Evolutionary conservation across 2,888 invertebrate genomes (phyloP).

Genomic region (Eueremaeus valkanovi): DNA sequence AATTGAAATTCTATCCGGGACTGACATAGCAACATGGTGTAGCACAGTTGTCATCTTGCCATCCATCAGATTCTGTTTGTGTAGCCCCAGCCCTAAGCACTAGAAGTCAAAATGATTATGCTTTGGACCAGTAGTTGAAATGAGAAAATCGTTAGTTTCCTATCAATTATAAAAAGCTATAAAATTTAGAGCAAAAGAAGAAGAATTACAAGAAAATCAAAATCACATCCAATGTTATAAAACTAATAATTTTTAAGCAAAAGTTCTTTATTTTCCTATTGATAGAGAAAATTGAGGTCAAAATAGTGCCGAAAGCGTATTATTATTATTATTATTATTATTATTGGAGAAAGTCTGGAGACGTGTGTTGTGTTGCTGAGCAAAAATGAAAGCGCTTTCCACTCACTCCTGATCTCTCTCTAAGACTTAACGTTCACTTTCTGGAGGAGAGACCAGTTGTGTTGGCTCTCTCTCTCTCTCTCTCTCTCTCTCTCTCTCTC

Average conservation of each 20-base stretch:
- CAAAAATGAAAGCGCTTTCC: background rate
- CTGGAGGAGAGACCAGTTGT: background rate
- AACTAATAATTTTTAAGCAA: background rate
- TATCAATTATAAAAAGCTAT: background rate
- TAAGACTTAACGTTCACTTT: background rate
- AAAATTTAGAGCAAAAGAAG: constrained; percentile 26
- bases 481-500: background rate
- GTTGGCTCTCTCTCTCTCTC: background rate
- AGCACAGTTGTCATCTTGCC: background rate
- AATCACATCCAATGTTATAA: constrained; percentile 24
- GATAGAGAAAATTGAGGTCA: constrained; percentile 30
- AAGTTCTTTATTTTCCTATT: constrained; percentile 15
- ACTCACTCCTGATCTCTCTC: background rate
- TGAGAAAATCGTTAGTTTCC: too few relatives aligned
- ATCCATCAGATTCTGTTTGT: background rate
- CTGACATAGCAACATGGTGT: too few relatives aligned
- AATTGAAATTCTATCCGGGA: background rate
- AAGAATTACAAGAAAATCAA: background rate
- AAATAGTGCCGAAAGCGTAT: constrained; percentile 30
- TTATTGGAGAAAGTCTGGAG: constrained; percentile 29
- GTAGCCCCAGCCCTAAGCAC: too few relatives aligned
- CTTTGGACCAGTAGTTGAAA: too few relatives aligned
- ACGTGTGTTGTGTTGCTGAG: constrained; percentile 25
- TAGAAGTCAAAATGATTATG: too few relatives aligned
- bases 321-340: background rate